These are phyloP conservation scores for Pogonomyrmex californicus DNA, from an alignment of 1,140 invertebrate genomes.

Conservation along the genomic window DNA sequence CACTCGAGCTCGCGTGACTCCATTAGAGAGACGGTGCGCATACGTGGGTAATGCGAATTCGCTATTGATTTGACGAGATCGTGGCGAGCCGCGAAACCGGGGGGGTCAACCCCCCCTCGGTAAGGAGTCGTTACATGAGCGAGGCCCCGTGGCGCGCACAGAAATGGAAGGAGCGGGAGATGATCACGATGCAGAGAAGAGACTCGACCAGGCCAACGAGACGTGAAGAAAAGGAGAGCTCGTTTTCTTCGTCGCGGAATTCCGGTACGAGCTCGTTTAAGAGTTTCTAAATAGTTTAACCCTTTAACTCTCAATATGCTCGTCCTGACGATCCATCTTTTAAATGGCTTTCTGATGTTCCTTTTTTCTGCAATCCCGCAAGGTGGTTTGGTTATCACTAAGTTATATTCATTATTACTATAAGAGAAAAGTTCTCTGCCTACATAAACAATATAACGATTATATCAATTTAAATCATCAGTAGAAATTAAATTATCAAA, in stretches of 20 bases:
- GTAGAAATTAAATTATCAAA: too few species aligned
- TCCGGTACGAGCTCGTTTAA: constrained; percentile 44
- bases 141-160: constrained; percentile 39
- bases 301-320: not conserved
- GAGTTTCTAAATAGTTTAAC: not conserved
- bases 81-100: not conserved
- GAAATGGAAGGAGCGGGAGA: constrained; percentile 71
- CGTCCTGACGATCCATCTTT: not conserved
- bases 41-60: constrained; percentile 6
- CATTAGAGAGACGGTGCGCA: constrained; percentile 12
- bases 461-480: not conserved
- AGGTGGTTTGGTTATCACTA: not conserved
- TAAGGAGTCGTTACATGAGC: not conserved
- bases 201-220: constrained; percentile 77
- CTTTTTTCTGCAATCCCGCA: not conserved
- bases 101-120: not conserved
- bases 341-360: not conserved
- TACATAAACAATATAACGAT: not conserved
- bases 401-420: not conserved
- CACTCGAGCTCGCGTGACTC: constrained; percentile 25
- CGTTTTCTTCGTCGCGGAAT: constrained; percentile 69
- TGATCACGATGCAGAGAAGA: constrained; percentile 82
- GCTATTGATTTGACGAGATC: constrained; percentile 6
- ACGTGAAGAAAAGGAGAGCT: constrained; percentile 81
- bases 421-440: not conserved